Evolutionary conservation across 1,140 invertebrate genomes (phyloP), one percentile per base, ranked within the genome.

Genomic region (Harlomillsia oculata): DNA sequence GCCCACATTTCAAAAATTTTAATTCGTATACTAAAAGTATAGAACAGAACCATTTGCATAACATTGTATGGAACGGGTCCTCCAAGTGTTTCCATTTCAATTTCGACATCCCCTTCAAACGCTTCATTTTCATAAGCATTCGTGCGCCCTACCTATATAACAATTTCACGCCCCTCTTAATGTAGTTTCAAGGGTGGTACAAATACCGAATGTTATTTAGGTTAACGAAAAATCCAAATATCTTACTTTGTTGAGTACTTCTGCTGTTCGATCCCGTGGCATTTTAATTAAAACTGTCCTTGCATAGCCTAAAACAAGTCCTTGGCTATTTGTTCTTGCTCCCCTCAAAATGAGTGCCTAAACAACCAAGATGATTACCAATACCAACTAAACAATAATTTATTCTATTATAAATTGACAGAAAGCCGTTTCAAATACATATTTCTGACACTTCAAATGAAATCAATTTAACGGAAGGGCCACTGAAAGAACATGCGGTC

Each of bases 71-170:
- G 32, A 34, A 34, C 14, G 11, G 43, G 25, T 29, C 25, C 18
- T 41, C 43, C 43, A 28, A 28, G 43, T 25, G n/a, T 45, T 28
- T 45, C 43, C 43, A 45, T 45, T 4, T 44, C 14, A 25, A 44
- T 44, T 11, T 25, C 3, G 2, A n/a, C 13, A 11, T 45, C 43
- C 11, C 18, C 18, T 29, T 45, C 25, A 45, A 45, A 45, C 1
- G 21, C 43, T 16, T 26, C n/a, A 45, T 45, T 45, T 2, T n/a
- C 13, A 26, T 29, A n/a, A 1, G n/a, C 25, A 29, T 29, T 28
- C 20, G 11, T 18, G n/a, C 28, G 14, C n/a, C 25, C n/a, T 9
- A 25, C 23, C 43, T 45, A n/a, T 3, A 29, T 29, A 29, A 6
- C 16, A 18, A 6, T 13, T 11, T 16, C 39, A n/a, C 9, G 16